Evolutionary conservation across 2,113 vertebrate genomes (phyloP).

Genomic region (Entelurus aequoreus): DNA sequence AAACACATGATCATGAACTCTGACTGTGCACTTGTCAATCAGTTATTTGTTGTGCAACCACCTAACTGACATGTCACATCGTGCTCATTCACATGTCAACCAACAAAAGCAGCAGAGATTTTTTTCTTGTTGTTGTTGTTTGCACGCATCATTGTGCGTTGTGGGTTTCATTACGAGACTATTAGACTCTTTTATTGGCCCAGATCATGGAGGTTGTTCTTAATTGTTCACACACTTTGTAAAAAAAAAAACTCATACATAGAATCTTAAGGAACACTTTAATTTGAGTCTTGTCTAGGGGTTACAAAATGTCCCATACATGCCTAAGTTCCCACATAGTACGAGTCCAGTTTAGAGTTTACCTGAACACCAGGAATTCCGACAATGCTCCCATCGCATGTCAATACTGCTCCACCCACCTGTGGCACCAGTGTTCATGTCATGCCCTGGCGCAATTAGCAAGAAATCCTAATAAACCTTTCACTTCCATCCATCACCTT

Average conservation of each 20-base stretch:
- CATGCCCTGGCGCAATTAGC: conserved; percentile 58
- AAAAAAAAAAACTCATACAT: not conserved
- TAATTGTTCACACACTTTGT: conserved; percentile 19
- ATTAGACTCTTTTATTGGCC: conserved; percentile 7
- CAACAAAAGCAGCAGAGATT: conserved; percentile 22
- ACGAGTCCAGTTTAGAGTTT: conserved; percentile 30
- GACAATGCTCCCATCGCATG: conserved; percentile 53
- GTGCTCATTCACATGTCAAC: conserved; percentile 10
- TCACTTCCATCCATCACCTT: conserved; percentile 53
- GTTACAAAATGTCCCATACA: not conserved
- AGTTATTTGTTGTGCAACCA: conserved; percentile 13
- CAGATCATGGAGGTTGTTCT: conserved; percentile 7
- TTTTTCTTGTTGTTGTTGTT: conserved; percentile 27
- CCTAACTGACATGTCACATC: conserved; percentile 12
- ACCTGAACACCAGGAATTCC: conserved; percentile 46
- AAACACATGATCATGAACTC: not conserved
- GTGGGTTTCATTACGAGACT: conserved; percentile 22
- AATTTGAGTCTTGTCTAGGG: conserved; percentile 13
- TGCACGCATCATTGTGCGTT: conserved; percentile 25
- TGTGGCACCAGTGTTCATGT: conserved; percentile 40
- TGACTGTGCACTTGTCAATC: conserved; percentile 7
- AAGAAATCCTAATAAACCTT: conserved; percentile 66
- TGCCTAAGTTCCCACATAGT: conserved; percentile 34
- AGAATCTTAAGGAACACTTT: not conserved
- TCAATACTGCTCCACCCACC: conserved; percentile 51